Base-by-base conservation (phyloP, 2,888 invertebrate species). In the Horisme vitalbata region DNA sequence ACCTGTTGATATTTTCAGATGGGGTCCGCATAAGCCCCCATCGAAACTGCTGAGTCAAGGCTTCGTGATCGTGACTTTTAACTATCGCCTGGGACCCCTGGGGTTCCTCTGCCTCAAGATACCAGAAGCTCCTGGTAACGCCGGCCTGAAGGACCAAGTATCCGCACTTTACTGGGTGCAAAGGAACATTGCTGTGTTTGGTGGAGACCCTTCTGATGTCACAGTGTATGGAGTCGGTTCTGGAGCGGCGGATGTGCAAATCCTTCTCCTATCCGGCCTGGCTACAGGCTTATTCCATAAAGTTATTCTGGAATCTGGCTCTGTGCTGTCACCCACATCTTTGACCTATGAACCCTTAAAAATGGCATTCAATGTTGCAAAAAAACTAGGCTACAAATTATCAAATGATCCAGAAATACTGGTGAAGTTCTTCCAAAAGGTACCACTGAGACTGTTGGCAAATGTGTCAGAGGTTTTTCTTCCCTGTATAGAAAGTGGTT, bases 101-200 rank as follows among this genome's bases (percentile, higher is more conserved):
- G 91, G 91, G 3, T 91, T 90, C 60, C 67, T 90, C 0, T 84
- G 83, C 43, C 71, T 88, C 0, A 73, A 72, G 8, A 71, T 68
- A 2, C 52, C 61, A 0, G 75, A 70, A 1, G 76, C 74, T 0
- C 74, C 83, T 0, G 90, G 87, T 1, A 90, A 90, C 43, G 80
- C 77, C 1, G 90, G 89, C 1, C 52, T 90, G 8, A 89, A 88
- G 45, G 90, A 90, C 57, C 85, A 85, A 54, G 68, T 86, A 12
- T 79, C 83, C 0, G 86, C 83, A 0, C 57, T 90, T 1, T 79
- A 84, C 55, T 90, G 90, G 90, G 60, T 90, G 0, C 71, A 84
- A 20, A 74, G 63, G 34, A 90, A 90, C 46, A 84, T 90, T 0
- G 73, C 52, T 1, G 62, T 61, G 14, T 90, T 90, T 47, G 85